Percentiles rank a stretch among this genome's conserved stretches.
These are phyloP conservation scores for Pachypeltis micranthus DNA, from an alignment of 1,140 invertebrate species.

Conservation along the genomic window DNA sequence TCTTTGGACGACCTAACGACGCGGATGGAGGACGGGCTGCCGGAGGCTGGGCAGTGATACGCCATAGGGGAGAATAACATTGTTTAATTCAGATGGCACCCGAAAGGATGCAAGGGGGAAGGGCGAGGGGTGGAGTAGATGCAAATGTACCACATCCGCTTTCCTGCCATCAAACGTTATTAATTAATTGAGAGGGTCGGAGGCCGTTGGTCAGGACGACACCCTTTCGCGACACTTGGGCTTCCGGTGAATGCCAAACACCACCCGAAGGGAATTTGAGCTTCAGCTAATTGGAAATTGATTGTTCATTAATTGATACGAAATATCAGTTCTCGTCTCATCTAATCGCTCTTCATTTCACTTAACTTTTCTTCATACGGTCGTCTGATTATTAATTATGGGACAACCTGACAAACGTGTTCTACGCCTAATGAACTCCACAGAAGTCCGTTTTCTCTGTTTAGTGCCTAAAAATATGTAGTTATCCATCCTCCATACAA, in stretches of 20 bases:
- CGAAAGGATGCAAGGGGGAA: not conserved
- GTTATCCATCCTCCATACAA: too few species aligned
- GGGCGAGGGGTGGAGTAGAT: not conserved
- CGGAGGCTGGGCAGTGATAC: too few species aligned
- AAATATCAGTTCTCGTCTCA: too few species aligned
- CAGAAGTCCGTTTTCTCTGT: too few species aligned
- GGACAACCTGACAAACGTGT: too few species aligned
- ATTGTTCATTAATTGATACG: conserved; percentile 1
- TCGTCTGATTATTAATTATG: too few species aligned
- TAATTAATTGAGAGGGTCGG: conserved; percentile 5
- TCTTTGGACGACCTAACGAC: too few species aligned
- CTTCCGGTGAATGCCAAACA: not conserved
- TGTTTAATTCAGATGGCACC: conserved; percentile 5
- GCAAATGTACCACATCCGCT: not conserved
- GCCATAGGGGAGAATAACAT: not conserved
- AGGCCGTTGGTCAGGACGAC: not conserved
- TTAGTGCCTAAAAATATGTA: too few species aligned
- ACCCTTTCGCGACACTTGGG: conserved; percentile 5
- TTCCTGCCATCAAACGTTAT: conserved; percentile 3
- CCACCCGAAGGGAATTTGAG: not conserved
- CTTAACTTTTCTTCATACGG: too few species aligned
- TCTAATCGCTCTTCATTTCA: too few species aligned
- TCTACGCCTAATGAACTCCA: too few species aligned
- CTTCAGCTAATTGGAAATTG: conserved; percentile 4
- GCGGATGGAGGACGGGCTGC: too few species aligned